Evolutionary conservation across 2,888 invertebrate genomes (phyloP).

Genomic region (Sinodicranocentrus sp.): DNA sequence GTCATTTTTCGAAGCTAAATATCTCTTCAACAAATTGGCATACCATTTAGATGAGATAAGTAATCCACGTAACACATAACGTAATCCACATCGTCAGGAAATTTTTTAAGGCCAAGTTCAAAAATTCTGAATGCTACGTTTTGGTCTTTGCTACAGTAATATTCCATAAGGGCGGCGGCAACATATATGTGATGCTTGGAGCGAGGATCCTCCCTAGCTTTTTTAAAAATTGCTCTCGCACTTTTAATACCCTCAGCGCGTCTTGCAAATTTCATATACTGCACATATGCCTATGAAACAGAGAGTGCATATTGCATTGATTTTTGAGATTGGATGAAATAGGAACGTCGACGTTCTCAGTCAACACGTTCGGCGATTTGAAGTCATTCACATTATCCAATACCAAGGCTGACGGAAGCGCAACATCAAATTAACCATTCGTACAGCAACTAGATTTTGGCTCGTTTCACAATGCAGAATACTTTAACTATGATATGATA

Average conservation of each 20-base stretch:
- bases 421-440: conserved; percentile 36
- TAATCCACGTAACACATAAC: conserved; percentile 98
- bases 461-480: too few relatives aligned
- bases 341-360: too few relatives aligned
- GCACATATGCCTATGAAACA: conserved; percentile 90
- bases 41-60: conserved; percentile 96
- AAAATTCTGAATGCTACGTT: conserved; percentile 98
- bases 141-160: conserved; percentile 98
- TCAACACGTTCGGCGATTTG: conserved; percentile 41
- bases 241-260: conserved; percentile 99
- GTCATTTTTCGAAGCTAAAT: neutral
- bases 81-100: conserved; percentile 96
- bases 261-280: conserved; percentile 99
- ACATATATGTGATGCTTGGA: conserved; percentile 96
- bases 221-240: conserved; percentile 95
- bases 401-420: conserved; percentile 52
- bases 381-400: conserved; percentile 39
- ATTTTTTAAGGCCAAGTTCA: conserved; percentile 98
- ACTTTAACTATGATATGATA: too few relatives aligned
- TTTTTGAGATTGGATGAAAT: conserved; percentile 25
- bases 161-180: conserved; percentile 98
- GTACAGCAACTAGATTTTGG: conserved; percentile 11
- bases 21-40: conserved; percentile 72
- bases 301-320: conserved; percentile 39
- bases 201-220: conserved; percentile 92